Evolutionary conservation across 2,888 invertebrate species (phyloP), one percentile per base, ranked within the genome.

Genomic region (Mactromeris polynyma): DNA sequence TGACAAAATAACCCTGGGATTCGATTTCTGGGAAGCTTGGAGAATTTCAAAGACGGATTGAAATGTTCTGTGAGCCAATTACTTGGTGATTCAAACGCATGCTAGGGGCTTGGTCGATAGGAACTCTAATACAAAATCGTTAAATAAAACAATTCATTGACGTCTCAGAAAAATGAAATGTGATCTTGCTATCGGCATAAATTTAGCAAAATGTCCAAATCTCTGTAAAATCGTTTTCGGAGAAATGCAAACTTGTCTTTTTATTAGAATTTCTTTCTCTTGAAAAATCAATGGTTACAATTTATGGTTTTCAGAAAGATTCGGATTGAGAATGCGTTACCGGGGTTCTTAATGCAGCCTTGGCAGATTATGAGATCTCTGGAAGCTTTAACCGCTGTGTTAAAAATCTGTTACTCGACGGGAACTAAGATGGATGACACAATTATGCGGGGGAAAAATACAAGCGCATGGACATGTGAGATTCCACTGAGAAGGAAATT

Each of bases 221-320:
- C 73, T 33, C 73, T 33, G 36, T 73, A 73, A n/a, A n/a, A 73
- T 73, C 73, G 73, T 11, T 73, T 73, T 73, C 11, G 36, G 73
- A 73, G 73, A 73, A 73, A 73, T 73, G 36, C 73, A 73, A 73
- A 73, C 73, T n/a, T 73, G 58, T 73, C 73, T 73, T 36, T 73
- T 73, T 73, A 73, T 73, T 11, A 73, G 19, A 36, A 73, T 73
- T 73, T 73, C 73, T 73, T 73, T 73, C 73, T 73, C 73, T 33
- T 33, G 73, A 73, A 73, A 73, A 73, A 73, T 73, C 73, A 73
- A 73, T 73, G 73, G 36, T 26, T 11, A 73, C 73, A 73, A 73
- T 73, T 73, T 73, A 73, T 73, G 73, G 73, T 73, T 73, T 33
- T 36, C n/a, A 26, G 26, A 73, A 73, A 17, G 11, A 17, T 73